These are phyloP conservation scores for Gouania willdenowi DNA, from an alignment of 2,797 vertebrate genomes.

Conservation along the genomic window DNA sequence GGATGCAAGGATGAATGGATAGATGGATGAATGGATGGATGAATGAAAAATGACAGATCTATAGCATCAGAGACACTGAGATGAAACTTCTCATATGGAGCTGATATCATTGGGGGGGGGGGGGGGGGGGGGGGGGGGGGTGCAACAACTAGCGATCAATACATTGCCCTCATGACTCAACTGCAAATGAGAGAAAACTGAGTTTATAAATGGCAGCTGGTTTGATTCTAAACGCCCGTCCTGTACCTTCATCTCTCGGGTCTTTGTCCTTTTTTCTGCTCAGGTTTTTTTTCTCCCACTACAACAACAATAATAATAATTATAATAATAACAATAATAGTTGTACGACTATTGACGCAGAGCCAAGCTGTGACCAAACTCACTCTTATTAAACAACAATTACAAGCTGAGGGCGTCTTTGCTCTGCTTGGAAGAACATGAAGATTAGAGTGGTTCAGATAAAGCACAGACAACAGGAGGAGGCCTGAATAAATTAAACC, in stretches of 20 bases:
- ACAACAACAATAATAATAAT: no score
- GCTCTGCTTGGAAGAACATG: slow-evolving; percentile 10
- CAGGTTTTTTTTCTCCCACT: no score
- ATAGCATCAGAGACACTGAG: no score
- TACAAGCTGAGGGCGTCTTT: slow-evolving; percentile 28
- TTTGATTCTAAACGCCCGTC: slow-evolving; percentile 11
- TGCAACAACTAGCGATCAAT: slow-evolving; percentile 5
- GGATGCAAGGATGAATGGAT: no score
- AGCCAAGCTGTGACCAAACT: slow-evolving; percentile 34
- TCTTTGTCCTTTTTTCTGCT: slow-evolving; percentile 11
- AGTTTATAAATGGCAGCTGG: slow-evolving; percentile 22
- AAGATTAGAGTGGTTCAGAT: no score
- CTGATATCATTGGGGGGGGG: no score
- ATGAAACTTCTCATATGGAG: no score
- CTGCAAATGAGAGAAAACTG: neutral
- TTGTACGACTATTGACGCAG: slow-evolving; percentile 28
- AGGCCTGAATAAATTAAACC: no score
- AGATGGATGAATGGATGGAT: no score
- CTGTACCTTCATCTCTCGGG: neutral
- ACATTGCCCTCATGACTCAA: slow-evolving; percentile 3
- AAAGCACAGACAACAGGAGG: no score
- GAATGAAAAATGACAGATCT: no score
- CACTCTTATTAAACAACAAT: slow-evolving; percentile 51
- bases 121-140: no score
- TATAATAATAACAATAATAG: slow-evolving; percentile 31